Evolutionary conservation across 2,888 invertebrate genomes (phyloP).

Genomic region (Scrobipalpa costella): DNA sequence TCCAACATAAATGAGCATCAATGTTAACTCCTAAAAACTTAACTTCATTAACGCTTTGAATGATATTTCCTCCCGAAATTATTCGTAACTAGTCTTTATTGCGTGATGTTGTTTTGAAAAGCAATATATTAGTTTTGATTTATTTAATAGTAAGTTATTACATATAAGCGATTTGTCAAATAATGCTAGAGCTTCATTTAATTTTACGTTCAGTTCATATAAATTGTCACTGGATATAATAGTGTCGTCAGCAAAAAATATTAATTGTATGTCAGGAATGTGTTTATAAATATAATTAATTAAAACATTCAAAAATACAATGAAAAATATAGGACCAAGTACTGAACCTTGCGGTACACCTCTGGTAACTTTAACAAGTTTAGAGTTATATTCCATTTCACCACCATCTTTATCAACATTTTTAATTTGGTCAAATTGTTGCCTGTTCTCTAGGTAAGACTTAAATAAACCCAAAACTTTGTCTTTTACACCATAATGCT

Average conservation of each 20-base stretch:
- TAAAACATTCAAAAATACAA: not conserved
- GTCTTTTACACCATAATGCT: too few species aligned
- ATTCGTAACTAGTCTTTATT: too few species aligned
- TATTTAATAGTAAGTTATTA: not conserved
- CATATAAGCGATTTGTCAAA: not conserved
- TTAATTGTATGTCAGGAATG: not conserved
- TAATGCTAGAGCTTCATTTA: not conserved
- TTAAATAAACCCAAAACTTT: not conserved
- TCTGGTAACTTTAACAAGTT: not conserved
- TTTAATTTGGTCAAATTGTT: not conserved
- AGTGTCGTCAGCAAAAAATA: not conserved
- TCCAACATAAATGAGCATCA: too few species aligned
- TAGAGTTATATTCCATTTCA: not conserved
- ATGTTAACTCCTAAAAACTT: too few species aligned
- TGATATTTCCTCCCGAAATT: too few species aligned
- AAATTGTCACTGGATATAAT: too few species aligned
- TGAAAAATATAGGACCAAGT: not conserved
- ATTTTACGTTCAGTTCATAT: too few species aligned
- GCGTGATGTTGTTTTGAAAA: not conserved
- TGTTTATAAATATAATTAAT: not conserved
- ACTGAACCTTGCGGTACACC: not conserved
- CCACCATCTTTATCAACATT: not conserved
- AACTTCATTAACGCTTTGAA: too few species aligned
- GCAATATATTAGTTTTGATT: not conserved
- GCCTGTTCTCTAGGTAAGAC: not conserved